phyloP scores from a whole-genome alignment of 1,140 invertebrate species.

The Halyomorpha halys region DNA sequence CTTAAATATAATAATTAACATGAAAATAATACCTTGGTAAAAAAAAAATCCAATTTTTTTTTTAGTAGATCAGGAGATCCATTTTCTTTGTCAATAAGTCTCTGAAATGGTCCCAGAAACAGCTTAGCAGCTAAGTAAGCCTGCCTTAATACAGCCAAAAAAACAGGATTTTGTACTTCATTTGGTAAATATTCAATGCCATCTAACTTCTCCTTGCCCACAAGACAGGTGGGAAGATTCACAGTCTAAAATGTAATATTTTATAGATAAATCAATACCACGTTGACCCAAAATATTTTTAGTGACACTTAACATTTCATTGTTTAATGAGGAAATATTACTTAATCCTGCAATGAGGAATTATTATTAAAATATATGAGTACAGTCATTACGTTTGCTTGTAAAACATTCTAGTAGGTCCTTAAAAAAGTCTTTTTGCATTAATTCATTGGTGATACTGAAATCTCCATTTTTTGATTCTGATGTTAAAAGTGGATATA shows the following conservation, averaged over 20 bases:
- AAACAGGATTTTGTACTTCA: conserved; percentile 67
- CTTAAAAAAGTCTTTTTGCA: no score
- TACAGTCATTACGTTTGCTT: no score
- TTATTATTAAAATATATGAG: no score
- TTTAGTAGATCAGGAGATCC: conserved; percentile 45
- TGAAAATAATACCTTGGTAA: conserved; percentile 45
- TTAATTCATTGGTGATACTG: no score
- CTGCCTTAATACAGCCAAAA: conserved; percentile 57
- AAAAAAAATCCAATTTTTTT: conserved; percentile 53
- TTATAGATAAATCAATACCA: background rate
- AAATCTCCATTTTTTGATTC: no score
- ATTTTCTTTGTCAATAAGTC: conserved; percentile 42
- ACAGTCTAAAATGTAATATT: conserved; percentile 47
- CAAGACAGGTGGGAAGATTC: conserved; percentile 52
- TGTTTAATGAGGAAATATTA: no score
- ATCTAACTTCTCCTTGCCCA: conserved; percentile 50
- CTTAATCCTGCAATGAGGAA: no score
- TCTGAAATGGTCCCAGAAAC: conserved; percentile 59
- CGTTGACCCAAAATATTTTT: no score
- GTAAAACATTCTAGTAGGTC: no score
- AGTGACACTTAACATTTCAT: no score
- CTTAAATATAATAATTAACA: background rate
- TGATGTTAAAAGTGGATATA: no score
- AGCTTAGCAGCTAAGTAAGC: conserved; percentile 65
- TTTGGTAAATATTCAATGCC: conserved; percentile 61